Evolutionary conservation across 2,113 vertebrate genomes (phyloP), one percentile per base, ranked within the genome.

Genomic region (Acanthochromis polyacanthus): DNA sequence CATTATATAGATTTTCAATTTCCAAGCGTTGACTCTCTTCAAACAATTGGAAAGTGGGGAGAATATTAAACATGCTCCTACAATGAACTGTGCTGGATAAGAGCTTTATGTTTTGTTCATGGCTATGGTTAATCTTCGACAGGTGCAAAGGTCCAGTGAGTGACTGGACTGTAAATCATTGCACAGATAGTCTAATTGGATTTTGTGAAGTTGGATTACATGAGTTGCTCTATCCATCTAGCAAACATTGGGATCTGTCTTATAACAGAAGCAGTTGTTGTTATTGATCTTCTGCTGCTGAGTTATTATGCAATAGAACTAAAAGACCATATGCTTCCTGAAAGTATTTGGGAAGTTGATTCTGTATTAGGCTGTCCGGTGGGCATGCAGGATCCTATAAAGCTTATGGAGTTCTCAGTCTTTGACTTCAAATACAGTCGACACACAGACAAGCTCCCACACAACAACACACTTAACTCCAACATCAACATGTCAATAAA

Each of bases 1-100:
- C 76, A 85, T 89, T 81, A 82, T 32, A 85, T 80, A 67, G 80
- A 87, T 88, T 86, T 84, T 73, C 62, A 64, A 75, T 89, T 84
- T 86, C 65, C 63, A 71, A 56, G 65, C 63, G 63, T 63, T 84
- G 70, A 84, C 70, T 79, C 25, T 72, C 32, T 78, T 77, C 58
- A 84, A 84, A 82, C 40, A 81, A 88, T 48, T 59, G 51, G 51
- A 62, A 83, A 66, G 50, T 10, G 51, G 52, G 38, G 65, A 30
- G 38, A 80, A 80, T 60, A 65, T 51, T 25, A 80, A 64, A 81
- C 40, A 70, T 51, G 5, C 28, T 46, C 17, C 59, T 45, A 71
- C 40, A 74, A 68, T 64, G 8, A 38, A 56, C 60, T 43, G 53
- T 15, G 5, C 17, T 40, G 12, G 16, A 77, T 59, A 72, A 43